Evolutionary conservation across 2,113 vertebrate genomes (phyloP).

Genomic region (Eurypyga helias): DNA sequence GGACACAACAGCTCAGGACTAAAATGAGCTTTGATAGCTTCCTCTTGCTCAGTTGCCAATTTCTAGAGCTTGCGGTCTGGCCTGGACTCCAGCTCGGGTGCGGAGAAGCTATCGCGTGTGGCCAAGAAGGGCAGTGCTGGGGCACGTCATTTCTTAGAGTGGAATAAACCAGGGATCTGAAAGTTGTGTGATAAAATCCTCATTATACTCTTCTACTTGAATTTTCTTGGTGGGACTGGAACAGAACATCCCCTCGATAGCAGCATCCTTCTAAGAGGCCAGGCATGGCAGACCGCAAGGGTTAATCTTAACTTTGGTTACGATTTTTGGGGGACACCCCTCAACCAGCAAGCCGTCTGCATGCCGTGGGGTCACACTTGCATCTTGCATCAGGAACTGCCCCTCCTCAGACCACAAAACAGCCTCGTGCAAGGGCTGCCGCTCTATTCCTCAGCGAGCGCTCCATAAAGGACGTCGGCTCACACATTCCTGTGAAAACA

Average conservation of each 20-base stretch:
- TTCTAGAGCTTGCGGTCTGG: neutral
- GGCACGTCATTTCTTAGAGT: neutral
- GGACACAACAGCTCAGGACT: neutral
- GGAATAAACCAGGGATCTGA: neutral
- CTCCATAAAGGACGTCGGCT: neutral
- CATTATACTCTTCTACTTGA: neutral
- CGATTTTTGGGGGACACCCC: too few species aligned
- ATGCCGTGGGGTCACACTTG: accelerated
- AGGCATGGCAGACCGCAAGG: neutral
- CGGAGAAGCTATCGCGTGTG: accelerated
- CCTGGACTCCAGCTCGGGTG: neutral
- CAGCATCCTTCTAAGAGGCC: neutral
- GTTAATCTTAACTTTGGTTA: too few species aligned
- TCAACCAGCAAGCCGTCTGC: neutral
- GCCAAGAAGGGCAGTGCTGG: neutral
- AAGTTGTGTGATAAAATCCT: neutral
- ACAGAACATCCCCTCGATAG: neutral
- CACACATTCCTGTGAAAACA: neutral
- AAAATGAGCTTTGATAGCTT: neutral
- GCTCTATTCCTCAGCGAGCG: neutral
- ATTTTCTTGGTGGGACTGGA: neutral
- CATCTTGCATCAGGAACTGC: neutral
- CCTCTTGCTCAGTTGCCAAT: neutral
- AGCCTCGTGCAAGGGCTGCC: neutral
- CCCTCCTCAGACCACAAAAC: neutral